Evolutionary conservation across 2,113 vertebrate species (phyloP), one percentile per base, ranked within the genome.

Genomic region (Tragelaphus buxtoni): DNA sequence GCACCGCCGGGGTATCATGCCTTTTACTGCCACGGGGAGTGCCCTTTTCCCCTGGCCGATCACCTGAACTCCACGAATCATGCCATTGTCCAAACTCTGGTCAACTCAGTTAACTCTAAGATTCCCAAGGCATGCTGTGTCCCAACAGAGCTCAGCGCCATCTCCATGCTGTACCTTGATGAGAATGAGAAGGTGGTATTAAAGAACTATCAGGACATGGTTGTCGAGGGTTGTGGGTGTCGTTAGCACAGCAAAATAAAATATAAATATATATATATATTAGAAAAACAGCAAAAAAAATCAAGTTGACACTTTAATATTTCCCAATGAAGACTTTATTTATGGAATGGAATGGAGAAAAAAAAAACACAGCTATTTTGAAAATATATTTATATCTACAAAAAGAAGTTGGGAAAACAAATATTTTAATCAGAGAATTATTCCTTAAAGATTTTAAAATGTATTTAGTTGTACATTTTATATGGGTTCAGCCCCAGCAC

Each of bases 171-270:
- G 90, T 99, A 99, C 98, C 99, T 99, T 98, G 99, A 99, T 3
- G 99, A 99, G 96, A 99, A 99, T 11, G 99, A 99, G 98, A 99
- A 99, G 98, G 99, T 99, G 39, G 99, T 99, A 96, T 98, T 99
- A 98, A 99, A 99, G 99, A 99, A 99, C 98, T 99, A 99, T 97
- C 99, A 99, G 98, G 99, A 99, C 98, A 99, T 99, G 99, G 99
- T 99, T 98, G 99, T 99, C 97, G 99, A 99, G 98, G 99, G 99
- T 88, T 99, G 99, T 55, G 99, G 99, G 97, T 99, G 99, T 98
- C 99, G 99, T 98, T 99, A 97, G 98, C 99, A 98, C 98, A 98
- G 98, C 97, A 97, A 90, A 98, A 97, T 98, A 95, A 86, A 94
- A 93, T 97, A 93, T 97, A 97, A 97, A 58, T n/a, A 92, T 45